Conservation (phyloP, 1,140 invertebrate genomes). For the Danaus plexippus region DNA sequence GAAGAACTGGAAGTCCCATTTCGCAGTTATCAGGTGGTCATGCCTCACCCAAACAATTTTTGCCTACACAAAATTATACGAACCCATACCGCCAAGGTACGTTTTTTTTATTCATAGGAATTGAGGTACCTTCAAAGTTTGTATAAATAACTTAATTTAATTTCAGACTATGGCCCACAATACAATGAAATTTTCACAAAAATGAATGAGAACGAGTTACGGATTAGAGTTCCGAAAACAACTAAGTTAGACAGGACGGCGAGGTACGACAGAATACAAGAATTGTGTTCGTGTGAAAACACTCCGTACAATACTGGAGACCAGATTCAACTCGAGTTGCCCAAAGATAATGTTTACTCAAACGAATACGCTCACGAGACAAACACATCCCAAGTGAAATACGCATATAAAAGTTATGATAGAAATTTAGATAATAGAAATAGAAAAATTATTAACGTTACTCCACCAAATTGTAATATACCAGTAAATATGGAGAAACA, state of each 20-base stretch:
- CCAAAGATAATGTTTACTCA: constrained; percentile 29
- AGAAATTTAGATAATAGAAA: constrained; percentile 35
- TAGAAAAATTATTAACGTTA: constrained; percentile 54
- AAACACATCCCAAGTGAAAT: constrained; percentile 54
- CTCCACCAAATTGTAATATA: constrained; percentile 48
- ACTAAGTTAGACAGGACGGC: constrained; percentile 48
- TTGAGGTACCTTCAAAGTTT: neutral
- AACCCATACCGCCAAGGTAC: constrained; percentile 24
- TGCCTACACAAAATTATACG: neutral
- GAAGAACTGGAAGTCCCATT: constrained; percentile 36
- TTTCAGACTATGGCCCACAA: constrained; percentile 39
- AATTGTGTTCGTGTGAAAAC: constrained; percentile 52
- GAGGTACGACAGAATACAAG: constrained; percentile 56
- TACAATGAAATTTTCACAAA: constrained; percentile 64
- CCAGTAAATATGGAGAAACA: constrained; percentile 52
- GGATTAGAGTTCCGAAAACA: constrained; percentile 57
- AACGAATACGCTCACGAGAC: constrained; percentile 31
- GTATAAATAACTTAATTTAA: constrained; percentile 10
- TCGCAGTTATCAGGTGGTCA: constrained; percentile 37
- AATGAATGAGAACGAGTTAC: constrained; percentile 60
- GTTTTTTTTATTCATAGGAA: neutral
- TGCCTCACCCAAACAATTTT: constrained; percentile 21
- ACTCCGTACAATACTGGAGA: constrained; percentile 52
- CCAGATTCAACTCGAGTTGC: constrained; percentile 59
- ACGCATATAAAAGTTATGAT: constrained; percentile 42